These are phyloP conservation scores for Epirrita christyi DNA, from an alignment of 2,888 invertebrate species.

Conservation along the genomic window DNA sequence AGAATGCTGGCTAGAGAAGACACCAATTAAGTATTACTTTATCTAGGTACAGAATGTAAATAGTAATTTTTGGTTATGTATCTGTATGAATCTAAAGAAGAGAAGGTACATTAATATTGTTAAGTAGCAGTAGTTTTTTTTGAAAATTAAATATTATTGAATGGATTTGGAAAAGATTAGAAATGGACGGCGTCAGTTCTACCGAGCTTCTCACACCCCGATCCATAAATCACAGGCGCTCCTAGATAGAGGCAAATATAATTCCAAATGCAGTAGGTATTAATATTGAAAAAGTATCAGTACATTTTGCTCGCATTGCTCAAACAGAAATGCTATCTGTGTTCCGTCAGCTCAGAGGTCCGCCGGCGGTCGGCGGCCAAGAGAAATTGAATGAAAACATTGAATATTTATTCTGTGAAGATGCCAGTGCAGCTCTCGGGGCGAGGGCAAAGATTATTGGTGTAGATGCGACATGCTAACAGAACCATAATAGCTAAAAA, in stretches of 20 bases:
- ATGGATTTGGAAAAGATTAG: no score
- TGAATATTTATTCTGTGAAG: conserved; percentile 79
- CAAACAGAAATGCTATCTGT: conserved; percentile 48
- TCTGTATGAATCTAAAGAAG: no score
- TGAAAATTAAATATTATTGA: no score
- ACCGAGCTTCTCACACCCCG: neutral
- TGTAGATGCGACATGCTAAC: conserved; percentile 14
- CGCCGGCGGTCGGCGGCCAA: conserved; percentile 30
- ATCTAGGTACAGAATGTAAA: no score
- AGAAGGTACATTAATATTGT: no score
- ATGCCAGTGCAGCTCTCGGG: conserved; percentile 55
- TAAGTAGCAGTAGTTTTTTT: no score
- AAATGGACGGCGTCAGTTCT: no score
- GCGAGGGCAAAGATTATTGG: conserved; percentile 40
- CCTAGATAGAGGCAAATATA: neutral
- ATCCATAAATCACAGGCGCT: neutral
- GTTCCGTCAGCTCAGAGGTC: conserved; percentile 48
- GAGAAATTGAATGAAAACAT: conserved; percentile 81
- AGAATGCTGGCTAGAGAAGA: no score
- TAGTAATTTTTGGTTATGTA: no score
- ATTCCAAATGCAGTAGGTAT: conserved; percentile 23
- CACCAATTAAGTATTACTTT: no score
- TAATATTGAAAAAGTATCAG: conserved; percentile 27
- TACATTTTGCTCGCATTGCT: conserved; percentile 34
- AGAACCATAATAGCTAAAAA: neutral